These are phyloP conservation scores for Scartelaos histophorus DNA, from an alignment of 2,113 vertebrate species.

Conservation along the genomic window DNA sequence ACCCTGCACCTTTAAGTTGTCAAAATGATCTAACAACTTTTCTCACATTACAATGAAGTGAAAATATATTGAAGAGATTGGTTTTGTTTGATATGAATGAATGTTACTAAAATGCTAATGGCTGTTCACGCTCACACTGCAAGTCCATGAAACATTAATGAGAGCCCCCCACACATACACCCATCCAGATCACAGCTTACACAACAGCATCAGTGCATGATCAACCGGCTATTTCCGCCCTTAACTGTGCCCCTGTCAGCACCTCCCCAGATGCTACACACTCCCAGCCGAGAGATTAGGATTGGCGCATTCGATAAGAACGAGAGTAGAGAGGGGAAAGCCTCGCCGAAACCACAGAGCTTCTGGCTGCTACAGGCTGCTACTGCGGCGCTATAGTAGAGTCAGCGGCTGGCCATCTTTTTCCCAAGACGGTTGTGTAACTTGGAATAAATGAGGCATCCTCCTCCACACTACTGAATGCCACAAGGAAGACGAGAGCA, in stretches of 20 bases:
- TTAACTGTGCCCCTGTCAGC: constrained; percentile 59
- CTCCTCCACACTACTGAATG: constrained; percentile 68
- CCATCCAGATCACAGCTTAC: constrained; percentile 50
- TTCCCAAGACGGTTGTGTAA: constrained; percentile 75
- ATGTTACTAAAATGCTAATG: constrained; percentile 21
- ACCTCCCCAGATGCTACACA: constrained; percentile 44
- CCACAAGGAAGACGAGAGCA: constrained; percentile 54
- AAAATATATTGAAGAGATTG: background rate
- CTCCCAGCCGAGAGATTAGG: constrained; percentile 24
- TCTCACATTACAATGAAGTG: background rate
- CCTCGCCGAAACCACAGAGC: constrained; percentile 49
- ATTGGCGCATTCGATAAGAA: background rate
- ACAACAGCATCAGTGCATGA: constrained; percentile 57
- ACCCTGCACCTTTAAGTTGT: background rate
- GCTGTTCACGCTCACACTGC: constrained; percentile 36
- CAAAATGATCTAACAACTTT: background rate
- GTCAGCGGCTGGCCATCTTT: constrained; percentile 60
- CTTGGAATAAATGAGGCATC: constrained; percentile 70
- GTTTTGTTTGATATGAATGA: constrained; percentile 7
- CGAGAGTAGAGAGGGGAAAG: constrained; percentile 24
- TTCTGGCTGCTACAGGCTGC: constrained; percentile 52
- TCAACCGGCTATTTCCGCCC: constrained; percentile 58
- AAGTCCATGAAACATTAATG: constrained; percentile 56
- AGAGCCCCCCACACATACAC: constrained; percentile 40
- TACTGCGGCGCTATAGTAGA: constrained; percentile 46